Evolutionary conservation across 2,797 vertebrate species (phyloP).

Genomic region (Erpetoichthys calabaricus): DNA sequence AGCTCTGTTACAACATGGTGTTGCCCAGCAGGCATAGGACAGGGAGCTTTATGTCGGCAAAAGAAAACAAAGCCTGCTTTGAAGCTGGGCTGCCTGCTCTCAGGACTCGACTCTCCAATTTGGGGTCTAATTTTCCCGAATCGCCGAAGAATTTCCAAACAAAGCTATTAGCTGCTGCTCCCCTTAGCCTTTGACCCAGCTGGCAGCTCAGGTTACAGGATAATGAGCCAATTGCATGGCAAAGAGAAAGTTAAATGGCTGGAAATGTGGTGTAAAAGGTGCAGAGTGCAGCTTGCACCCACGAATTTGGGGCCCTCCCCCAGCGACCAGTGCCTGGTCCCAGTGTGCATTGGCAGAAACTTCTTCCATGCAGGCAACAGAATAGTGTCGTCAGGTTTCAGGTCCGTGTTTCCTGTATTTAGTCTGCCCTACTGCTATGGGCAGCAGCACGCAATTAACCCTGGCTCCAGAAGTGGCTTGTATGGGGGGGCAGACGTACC

Average conservation of each 20-base stretch:
- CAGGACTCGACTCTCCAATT: not conserved
- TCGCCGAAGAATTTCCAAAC: not conserved
- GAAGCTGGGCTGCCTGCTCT: not conserved
- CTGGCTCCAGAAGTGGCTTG: not conserved
- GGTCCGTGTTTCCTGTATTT: not conserved
- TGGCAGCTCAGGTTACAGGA: not conserved
- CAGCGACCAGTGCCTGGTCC: not conserved
- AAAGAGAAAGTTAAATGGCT: not conserved
- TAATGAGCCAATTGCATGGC: not conserved
- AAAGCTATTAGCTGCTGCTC: not conserved
- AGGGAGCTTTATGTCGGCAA: too few relatives aligned
- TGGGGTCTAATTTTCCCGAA: not conserved
- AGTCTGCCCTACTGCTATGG: not conserved
- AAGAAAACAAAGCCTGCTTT: not conserved
- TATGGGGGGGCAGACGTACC: not conserved
- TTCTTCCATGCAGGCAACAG: not conserved
- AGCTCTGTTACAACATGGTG: too few relatives aligned
- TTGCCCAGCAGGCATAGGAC: too few relatives aligned
- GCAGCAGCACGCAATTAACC: not conserved
- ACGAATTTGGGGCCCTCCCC: too few relatives aligned
- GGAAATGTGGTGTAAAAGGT: not conserved
- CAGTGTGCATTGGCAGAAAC: not conserved
- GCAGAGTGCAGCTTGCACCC: not conserved
- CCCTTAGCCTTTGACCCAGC: not conserved
- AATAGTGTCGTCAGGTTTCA: not conserved